Evolutionary conservation across 2,113 vertebrate genomes (phyloP).

Genomic region (Nerophis lumbriciformis): DNA sequence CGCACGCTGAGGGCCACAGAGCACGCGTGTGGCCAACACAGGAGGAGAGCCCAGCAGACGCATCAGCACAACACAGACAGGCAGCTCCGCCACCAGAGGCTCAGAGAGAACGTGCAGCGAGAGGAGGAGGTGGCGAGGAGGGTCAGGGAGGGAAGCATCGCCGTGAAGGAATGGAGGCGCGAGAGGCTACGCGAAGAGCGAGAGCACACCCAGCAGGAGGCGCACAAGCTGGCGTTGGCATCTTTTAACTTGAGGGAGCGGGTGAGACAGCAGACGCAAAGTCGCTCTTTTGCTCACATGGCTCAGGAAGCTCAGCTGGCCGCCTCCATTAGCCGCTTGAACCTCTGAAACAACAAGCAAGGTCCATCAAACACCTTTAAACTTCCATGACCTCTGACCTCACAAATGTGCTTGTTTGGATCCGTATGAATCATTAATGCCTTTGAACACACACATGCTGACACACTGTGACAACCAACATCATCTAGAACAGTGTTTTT

Average conservation of each 20-base stretch:
- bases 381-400: no score
- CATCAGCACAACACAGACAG: slow-evolving; percentile 41
- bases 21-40: slow-evolving; percentile 15
- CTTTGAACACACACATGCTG: no score
- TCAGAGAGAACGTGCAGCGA: slow-evolving; percentile 59
- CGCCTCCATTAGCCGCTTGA: slow-evolving; percentile 44
- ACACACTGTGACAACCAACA: no score
- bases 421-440: no score
- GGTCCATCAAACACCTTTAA: neutral
- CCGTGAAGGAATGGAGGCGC: slow-evolving; percentile 61
- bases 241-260: slow-evolving; percentile 69
- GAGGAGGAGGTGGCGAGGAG: slow-evolving; percentile 61
- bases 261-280: slow-evolving; percentile 48
- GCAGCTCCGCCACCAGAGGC: slow-evolving; percentile 52
- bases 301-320: slow-evolving; percentile 58
- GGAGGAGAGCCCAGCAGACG: slow-evolving; percentile 32
- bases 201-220: slow-evolving; percentile 60
- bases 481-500: no score
- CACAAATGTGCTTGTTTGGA: no score
- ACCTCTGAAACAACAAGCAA: slow-evolving; percentile 25
- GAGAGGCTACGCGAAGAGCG: slow-evolving; percentile 57
- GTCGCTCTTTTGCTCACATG: slow-evolving; percentile 60
- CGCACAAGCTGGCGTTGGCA: slow-evolving; percentile 52
- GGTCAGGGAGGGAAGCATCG: slow-evolving; percentile 51
- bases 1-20: slow-evolving; percentile 51